Base-by-base conservation (phyloP, 2,888 invertebrate genomes). In the Eristalis pertinax region DNA sequence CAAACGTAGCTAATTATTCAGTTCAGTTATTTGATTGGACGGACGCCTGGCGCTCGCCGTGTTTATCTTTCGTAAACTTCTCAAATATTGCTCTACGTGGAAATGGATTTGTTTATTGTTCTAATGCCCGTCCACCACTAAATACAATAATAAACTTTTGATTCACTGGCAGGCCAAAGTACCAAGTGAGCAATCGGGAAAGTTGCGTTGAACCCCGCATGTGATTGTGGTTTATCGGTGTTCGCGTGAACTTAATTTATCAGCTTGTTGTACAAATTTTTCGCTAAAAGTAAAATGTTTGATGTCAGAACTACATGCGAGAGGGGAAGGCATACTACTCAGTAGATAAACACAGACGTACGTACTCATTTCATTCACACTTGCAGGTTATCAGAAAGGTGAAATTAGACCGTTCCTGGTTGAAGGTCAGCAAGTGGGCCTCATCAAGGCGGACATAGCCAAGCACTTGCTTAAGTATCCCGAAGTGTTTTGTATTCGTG, bases 351-450 rank as follows among this genome's bases (percentile, higher is more conserved):
- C 26, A 26, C 26, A 26, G 29, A 32, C 32, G 10, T 10, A 32
- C 32, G 32, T 32, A 32, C 32, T 32, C 10, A 32, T 1, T 8
- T 32, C 32, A 8, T n/a, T 7, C 15, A 19, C 19, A 50, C 19
- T 50, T 50, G 50, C 50, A 97, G 97, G 97, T 90, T 94, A 97
- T 91, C 95, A 95, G 91, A 95, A 95, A 92, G 96, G 96, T 81
- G 95, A 96, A 93, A 97, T 97, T 93, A 95, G 96, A 91, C 98
- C 98, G 69, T 98, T 98, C 93, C 94, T 97, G 89, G 97, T 98
- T 70, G 97, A 96, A 91, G 97, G 97, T 77, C 96, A 96, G 91
- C 97, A 98, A 94, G 97, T 98, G 79, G 98, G 98, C 84, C 94
- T 98, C 88, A 95, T 98, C 90, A 95, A 97, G 90, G 96, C 96